Evolutionary conservation across 1,140 invertebrate species (phyloP).

Genomic region (Copidosoma floridanum): DNA sequence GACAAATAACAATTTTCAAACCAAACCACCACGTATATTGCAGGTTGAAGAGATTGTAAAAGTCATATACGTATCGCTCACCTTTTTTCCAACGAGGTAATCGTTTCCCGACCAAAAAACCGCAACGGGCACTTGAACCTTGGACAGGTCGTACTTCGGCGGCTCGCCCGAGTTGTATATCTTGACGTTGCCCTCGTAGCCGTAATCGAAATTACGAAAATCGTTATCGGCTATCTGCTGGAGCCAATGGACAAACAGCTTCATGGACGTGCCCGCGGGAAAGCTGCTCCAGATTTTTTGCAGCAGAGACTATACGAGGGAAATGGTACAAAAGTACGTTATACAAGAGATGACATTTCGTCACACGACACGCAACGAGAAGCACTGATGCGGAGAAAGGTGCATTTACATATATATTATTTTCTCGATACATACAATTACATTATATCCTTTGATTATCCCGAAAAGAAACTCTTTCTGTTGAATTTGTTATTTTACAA

Average conservation of each 20-base stretch:
- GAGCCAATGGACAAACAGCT: conserved; percentile 70
- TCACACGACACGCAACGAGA: too few relatives aligned
- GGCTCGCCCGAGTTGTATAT: conserved; percentile 62
- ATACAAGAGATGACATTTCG: too few relatives aligned
- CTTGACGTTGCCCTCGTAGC: conserved; percentile 56
- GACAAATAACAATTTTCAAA: too few relatives aligned
- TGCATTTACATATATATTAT: too few relatives aligned
- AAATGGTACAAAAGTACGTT: too few relatives aligned
- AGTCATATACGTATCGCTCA: conserved; percentile 32
- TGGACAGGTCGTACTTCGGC: conserved; percentile 65
- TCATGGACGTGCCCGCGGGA: conserved; percentile 77
- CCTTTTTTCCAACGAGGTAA: conserved; percentile 62
- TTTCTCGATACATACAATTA: too few relatives aligned
- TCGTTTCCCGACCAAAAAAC: conserved; percentile 71
- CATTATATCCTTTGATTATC: too few relatives aligned
- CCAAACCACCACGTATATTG: too few relatives aligned
- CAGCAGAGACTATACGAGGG: conserved; percentile 60
- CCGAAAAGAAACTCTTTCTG: too few relatives aligned
- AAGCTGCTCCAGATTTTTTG: conserved; percentile 72
- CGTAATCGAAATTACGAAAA: conserved; percentile 70
- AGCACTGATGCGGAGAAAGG: too few relatives aligned
- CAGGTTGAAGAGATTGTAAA: too few relatives aligned
- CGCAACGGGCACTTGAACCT: conserved; percentile 68
- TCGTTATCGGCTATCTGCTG: conserved; percentile 64
- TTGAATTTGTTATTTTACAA: too few relatives aligned